These are phyloP conservation scores for Rhagophthalmus giganteus DNA, from an alignment of 2,888 invertebrate species.

Conservation along the genomic window DNA sequence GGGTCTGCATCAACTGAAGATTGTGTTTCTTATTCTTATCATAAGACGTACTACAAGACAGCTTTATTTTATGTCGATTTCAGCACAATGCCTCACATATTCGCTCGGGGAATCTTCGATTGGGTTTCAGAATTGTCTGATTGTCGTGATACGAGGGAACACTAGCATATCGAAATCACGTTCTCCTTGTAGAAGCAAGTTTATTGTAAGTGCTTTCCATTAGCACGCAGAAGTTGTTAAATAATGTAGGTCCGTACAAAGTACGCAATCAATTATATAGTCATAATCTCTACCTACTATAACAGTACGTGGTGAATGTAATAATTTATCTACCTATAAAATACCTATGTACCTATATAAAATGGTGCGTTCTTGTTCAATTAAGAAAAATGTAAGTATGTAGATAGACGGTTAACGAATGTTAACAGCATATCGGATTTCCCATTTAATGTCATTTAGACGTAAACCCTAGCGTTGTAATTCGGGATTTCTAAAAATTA, in stretches of 20 bases:
- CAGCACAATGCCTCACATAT: constrained; percentile 46
- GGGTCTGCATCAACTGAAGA: constrained; percentile 39
- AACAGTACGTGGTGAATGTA: no score
- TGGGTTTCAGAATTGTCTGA: constrained; percentile 27
- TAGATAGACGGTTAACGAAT: no score
- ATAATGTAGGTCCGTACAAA: constrained; percentile 4
- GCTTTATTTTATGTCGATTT: constrained; percentile 51
- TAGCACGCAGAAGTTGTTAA: constrained; percentile 9
- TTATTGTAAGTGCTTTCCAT: constrained; percentile 16
- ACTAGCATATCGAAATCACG: constrained; percentile 21
- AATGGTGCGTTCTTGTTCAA: no score
- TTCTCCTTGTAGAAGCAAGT: constrained; percentile 9
- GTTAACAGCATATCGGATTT: no score
- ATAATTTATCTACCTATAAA: no score
- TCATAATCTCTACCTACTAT: neutral
- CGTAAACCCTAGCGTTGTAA: no score
- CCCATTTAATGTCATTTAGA: no score
- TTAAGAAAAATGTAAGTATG: no score
- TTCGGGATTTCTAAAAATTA: no score
- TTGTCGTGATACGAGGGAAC: constrained; percentile 26
- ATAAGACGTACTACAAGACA: constrained; percentile 45
- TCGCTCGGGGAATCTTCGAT: constrained; percentile 29
- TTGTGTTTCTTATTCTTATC: constrained; percentile 47
- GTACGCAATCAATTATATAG: constrained; percentile 3
- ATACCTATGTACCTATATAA: no score